Percentiles rank a stretch among this genome's conserved stretches.
These are phyloP conservation scores for Corythoichthys intestinalis DNA, from an alignment of 2,113 vertebrate genomes.

Conservation along the genomic window DNA sequence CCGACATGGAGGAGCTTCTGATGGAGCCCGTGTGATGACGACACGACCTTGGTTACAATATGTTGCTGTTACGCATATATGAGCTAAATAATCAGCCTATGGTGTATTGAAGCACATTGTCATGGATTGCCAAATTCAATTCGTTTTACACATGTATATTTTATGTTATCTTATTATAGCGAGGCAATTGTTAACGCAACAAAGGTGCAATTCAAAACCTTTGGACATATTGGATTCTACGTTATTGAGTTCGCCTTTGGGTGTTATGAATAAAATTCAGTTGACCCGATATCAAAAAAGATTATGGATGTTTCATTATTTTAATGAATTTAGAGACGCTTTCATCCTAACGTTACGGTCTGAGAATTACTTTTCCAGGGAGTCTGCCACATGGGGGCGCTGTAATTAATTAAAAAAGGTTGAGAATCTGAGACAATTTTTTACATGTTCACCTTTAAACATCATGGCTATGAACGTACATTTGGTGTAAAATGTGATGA, in stretches of 20 bases:
- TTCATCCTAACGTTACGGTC: not conserved
- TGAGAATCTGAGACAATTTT: not conserved
- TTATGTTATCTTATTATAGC: not conserved
- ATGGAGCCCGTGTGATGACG: constrained; percentile 78
- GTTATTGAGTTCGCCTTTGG: not conserved
- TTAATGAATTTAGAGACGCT: not conserved
- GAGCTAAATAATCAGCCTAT: not conserved
- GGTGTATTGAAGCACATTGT: not conserved
- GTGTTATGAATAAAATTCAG: too few species aligned
- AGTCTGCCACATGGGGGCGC: too few species aligned
- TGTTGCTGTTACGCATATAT: not conserved
- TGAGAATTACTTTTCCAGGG: not conserved
- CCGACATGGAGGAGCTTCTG: constrained; percentile 79
- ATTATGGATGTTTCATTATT: not conserved
- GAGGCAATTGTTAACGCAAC: not conserved
- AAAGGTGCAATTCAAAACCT: not conserved
- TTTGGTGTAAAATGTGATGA: too few species aligned
- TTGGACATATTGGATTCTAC: not conserved
- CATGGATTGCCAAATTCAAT: not conserved
- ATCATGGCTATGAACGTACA: too few species aligned
- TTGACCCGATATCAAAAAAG: too few species aligned
- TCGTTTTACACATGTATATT: not conserved
- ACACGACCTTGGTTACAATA: not conserved
- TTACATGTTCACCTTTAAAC: too few species aligned
- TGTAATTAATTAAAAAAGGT: not conserved